Conservation (phyloP, 2,797 vertebrate genomes). For the Phoxinus dragarum region DNA sequence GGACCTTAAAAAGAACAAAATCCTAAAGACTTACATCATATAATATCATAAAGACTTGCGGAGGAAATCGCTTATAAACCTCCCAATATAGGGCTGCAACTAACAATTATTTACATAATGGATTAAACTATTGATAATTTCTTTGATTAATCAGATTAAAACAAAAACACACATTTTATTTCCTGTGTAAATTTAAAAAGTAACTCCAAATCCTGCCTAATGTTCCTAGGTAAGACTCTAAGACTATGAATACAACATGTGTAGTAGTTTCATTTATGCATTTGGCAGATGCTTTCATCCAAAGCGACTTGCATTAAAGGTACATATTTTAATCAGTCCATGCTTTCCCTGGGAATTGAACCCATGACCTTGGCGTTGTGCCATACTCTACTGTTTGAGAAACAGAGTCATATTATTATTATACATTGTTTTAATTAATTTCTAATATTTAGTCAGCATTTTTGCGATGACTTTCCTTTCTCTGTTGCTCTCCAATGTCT, state of each 20-base stretch:
- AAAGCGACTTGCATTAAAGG: too few species aligned
- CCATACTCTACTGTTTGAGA: neutral
- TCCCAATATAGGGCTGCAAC: neutral
- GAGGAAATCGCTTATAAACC: too few species aligned
- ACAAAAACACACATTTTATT: neutral
- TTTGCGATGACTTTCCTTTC: neutral
- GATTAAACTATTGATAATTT: neutral
- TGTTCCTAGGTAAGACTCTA: neutral
- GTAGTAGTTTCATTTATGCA: neutral
- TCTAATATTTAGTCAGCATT: neutral
- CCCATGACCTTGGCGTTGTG: neutral
- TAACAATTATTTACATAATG: too few species aligned
- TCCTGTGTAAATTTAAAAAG: neutral
- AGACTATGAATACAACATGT: neutral
- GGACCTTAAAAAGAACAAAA: neutral
- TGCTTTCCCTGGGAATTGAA: neutral
- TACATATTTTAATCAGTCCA: neutral
- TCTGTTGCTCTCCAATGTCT: neutral
- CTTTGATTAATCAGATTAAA: neutral
- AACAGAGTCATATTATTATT: neutral
- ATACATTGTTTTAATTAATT: neutral
- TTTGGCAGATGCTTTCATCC: too few species aligned
- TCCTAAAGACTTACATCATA: neutral
- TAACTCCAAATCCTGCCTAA: neutral
- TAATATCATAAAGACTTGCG: neutral